Percentiles rank a stretch among this genome's conserved stretches.
These are phyloP conservation scores for Parus major DNA, from an alignment of 2,113 vertebrate species.

Conservation along the genomic window DNA sequence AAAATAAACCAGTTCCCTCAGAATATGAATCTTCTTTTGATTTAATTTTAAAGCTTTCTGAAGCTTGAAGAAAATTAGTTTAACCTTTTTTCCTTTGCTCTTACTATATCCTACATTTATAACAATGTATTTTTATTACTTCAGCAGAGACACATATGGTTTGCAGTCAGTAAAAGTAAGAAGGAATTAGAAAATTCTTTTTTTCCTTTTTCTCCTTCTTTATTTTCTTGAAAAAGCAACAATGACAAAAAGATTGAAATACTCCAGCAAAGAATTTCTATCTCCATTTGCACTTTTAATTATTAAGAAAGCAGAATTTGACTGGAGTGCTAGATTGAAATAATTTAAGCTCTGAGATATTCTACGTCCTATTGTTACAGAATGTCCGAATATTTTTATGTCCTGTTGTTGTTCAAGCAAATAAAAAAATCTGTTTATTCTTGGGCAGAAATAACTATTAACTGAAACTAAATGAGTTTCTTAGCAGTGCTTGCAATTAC, in stretches of 20 bases:
- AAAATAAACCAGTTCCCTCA: background rate
- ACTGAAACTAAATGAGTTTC: background rate
- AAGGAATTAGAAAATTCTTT: background rate
- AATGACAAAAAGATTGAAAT: background rate
- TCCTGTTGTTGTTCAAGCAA: background rate
- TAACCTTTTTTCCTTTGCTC: background rate
- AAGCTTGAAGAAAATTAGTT: background rate
- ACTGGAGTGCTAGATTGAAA: background rate
- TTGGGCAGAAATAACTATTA: background rate
- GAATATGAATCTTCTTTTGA: background rate
- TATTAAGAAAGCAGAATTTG: background rate
- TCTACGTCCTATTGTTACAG: background rate
- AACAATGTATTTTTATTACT: background rate
- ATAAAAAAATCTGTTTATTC: background rate
- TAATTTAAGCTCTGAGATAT: background rate
- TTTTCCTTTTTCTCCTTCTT: background rate
- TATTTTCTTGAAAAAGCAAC: background rate
- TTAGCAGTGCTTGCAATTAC: background rate
- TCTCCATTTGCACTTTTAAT: background rate
- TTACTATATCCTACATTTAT: background rate
- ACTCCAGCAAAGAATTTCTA: background rate
- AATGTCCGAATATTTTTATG: background rate
- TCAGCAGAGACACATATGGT: background rate
- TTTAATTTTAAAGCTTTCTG: background rate
- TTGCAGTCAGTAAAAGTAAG: background rate